phyloP scores from a whole-genome alignment of 2,888 invertebrate species.

The Osmoderma eremita region DNA sequence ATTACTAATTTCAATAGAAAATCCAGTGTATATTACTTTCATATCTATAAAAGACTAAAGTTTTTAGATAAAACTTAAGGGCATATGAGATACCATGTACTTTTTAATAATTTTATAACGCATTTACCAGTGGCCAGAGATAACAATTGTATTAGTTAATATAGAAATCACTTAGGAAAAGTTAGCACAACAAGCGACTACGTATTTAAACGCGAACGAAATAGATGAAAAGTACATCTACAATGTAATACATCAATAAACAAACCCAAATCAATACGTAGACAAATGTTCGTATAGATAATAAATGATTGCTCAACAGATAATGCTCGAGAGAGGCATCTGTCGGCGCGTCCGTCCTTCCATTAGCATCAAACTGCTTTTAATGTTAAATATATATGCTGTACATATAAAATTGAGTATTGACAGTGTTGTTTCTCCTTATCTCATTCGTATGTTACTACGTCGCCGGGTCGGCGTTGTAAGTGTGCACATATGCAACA shows the following conservation, averaged over 20 bases:
- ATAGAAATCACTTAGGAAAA: slow-evolving; percentile 23
- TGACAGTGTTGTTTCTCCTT: slow-evolving; percentile 56
- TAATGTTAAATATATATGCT: slow-evolving; percentile 52
- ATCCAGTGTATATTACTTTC: no score
- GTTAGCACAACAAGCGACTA: not conserved
- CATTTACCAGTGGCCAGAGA: no score
- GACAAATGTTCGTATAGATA: slow-evolving; percentile 35
- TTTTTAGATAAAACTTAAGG: no score
- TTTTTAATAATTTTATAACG: no score
- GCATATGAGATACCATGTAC: no score
- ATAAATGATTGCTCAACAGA: slow-evolving; percentile 39
- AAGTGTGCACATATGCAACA: slow-evolving; percentile 30
- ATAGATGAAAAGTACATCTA: slow-evolving; percentile 27
- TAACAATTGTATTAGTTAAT: not conserved
- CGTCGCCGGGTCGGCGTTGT: slow-evolving; percentile 35
- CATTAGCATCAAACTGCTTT: slow-evolving; percentile 58
- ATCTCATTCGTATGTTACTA: slow-evolving; percentile 56
- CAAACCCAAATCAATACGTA: slow-evolving; percentile 33
- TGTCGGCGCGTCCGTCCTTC: slow-evolving; percentile 52
- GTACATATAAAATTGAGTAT: slow-evolving; percentile 49
- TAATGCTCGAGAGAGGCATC: slow-evolving; percentile 49
- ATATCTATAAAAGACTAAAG: no score
- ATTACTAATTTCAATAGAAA: no score
- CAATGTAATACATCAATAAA: slow-evolving; percentile 28
- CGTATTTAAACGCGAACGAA: slow-evolving; percentile 19